phyloP scores from a whole-genome alignment of 2,888 invertebrate genomes.

The Tenthredo amoena region DNA sequence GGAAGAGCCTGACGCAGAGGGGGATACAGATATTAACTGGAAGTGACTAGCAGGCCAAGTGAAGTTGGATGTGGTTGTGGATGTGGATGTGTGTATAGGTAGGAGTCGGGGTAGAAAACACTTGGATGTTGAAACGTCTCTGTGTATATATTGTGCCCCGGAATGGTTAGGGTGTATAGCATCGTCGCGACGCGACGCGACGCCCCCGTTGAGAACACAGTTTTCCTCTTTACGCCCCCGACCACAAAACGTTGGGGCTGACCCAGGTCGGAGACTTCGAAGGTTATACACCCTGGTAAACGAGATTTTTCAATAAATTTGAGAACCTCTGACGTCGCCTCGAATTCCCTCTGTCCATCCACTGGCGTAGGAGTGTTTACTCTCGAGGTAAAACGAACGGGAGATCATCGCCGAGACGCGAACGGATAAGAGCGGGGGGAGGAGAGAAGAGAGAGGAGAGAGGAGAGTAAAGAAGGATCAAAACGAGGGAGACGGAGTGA shows the following conservation, averaged over 20 bases:
- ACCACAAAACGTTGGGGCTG: slow-evolving; percentile 26
- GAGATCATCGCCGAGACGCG: slow-evolving; percentile 28
- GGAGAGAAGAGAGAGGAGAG: not conserved
- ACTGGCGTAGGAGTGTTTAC: slow-evolving; percentile 46
- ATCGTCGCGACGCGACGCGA: not conserved
- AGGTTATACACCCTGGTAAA: slow-evolving; percentile 20
- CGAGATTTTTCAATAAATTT: not conserved
- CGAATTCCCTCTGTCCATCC: slow-evolving; percentile 32
- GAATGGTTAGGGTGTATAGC: not conserved
- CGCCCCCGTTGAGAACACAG: slow-evolving; percentile 46
- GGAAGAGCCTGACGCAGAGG: slow-evolving; percentile 40
- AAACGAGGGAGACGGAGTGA: not conserved
- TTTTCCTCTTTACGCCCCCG: slow-evolving; percentile 47
- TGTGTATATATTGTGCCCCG: not conserved
- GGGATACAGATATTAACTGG: slow-evolving; percentile 50
- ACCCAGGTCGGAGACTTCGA: slow-evolving; percentile 45
- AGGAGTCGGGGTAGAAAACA: slow-evolving; percentile 40
- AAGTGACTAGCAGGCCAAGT: slow-evolving; percentile 51
- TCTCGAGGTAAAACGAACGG: slow-evolving; percentile 23
- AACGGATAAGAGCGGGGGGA: not conserved
- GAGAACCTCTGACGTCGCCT: slow-evolving; percentile 43
- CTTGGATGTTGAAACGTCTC: slow-evolving; percentile 34
- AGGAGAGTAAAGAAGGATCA: not conserved
- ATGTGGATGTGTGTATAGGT: not conserved
- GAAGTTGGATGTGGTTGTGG: slow-evolving; percentile 44